These are phyloP conservation scores for Hedya salicella DNA, from an alignment of 2,888 invertebrate genomes.

Conservation along the genomic window DNA sequence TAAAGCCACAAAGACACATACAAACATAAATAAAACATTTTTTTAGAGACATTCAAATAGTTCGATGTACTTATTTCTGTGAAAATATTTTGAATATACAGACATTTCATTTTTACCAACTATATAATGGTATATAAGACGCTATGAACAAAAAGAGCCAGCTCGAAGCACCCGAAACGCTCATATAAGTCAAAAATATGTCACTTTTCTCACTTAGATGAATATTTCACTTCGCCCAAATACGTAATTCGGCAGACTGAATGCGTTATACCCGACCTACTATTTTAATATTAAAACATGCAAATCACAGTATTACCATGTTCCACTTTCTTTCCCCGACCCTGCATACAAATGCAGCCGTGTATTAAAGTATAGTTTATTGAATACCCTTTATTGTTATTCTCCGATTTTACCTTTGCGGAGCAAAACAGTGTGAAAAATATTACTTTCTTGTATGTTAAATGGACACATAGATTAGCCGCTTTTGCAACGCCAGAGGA, in stretches of 20 bases:
- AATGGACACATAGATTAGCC: no score
- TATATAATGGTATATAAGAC: background rate
- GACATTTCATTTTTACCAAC: no score
- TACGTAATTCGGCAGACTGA: slow-evolving; percentile 65
- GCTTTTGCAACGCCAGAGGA: no score
- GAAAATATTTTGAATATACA: no score
- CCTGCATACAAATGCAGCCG: slow-evolving; percentile 61
- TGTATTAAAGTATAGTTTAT: slow-evolving; percentile 52
- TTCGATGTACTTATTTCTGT: no score
- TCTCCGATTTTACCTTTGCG: background rate
- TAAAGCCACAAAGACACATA: no score
- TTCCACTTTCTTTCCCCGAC: slow-evolving; percentile 56
- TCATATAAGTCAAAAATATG: slow-evolving; percentile 20
- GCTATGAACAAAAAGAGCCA: background rate
- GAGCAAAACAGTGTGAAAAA: background rate
- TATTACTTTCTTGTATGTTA: no score
- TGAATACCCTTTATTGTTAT: slow-evolving; percentile 39
- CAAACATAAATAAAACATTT: no score
- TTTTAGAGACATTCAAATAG: no score
- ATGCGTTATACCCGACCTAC: slow-evolving; percentile 54
- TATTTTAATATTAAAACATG: slow-evolving; percentile 80
- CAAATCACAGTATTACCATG: slow-evolving; percentile 73
- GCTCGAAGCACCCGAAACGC: background rate
- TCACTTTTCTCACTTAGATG: slow-evolving; percentile 50
- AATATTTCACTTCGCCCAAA: slow-evolving; percentile 70